phyloP scores from a whole-genome alignment of 64 coral and sea anemone genomes.

The Astreopora myriophthalma region DNA sequence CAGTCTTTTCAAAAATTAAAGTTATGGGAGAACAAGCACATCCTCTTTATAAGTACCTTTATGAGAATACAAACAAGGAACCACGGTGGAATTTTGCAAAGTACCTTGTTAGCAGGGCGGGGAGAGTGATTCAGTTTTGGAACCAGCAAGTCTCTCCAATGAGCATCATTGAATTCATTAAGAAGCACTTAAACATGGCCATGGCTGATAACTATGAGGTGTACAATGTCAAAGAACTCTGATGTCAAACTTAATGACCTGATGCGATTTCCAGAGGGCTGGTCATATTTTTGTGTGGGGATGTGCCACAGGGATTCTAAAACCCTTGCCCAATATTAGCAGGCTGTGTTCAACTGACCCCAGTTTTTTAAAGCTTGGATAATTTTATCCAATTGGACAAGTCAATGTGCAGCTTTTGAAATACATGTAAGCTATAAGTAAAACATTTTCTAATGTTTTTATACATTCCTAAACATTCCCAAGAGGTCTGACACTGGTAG shows the following conservation, averaged over 20 bases:
- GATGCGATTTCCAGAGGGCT: not conserved
- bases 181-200: conserved; percentile 28
- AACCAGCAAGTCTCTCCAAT: conserved; percentile 66
- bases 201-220: conserved; percentile 28
- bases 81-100: conserved; percentile 98
- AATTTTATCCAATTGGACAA: too few relatives aligned
- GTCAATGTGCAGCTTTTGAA: too few relatives aligned
- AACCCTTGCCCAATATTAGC: too few relatives aligned
- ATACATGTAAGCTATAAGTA: too few relatives aligned
- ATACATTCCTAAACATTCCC: too few relatives aligned
- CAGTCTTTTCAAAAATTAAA: conserved; percentile 90
- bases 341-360: too few relatives aligned
- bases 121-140: conserved; percentile 86
- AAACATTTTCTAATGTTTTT: too few relatives aligned
- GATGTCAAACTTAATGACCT: not conserved
- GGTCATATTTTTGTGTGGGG: too few relatives aligned
- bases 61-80: not conserved
- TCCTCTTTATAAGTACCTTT: conserved; percentile 80
- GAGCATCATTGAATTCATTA: conserved; percentile 47
- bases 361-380: too few relatives aligned
- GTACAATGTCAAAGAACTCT: conserved; percentile 26
- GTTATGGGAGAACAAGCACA: conserved; percentile 79
- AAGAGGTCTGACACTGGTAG: too few relatives aligned
- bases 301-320: too few relatives aligned
- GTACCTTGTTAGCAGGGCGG: conserved; percentile 81